These are phyloP conservation scores for Grantiella picta DNA, from an alignment of 2,113 vertebrate species.

Conservation along the genomic window DNA sequence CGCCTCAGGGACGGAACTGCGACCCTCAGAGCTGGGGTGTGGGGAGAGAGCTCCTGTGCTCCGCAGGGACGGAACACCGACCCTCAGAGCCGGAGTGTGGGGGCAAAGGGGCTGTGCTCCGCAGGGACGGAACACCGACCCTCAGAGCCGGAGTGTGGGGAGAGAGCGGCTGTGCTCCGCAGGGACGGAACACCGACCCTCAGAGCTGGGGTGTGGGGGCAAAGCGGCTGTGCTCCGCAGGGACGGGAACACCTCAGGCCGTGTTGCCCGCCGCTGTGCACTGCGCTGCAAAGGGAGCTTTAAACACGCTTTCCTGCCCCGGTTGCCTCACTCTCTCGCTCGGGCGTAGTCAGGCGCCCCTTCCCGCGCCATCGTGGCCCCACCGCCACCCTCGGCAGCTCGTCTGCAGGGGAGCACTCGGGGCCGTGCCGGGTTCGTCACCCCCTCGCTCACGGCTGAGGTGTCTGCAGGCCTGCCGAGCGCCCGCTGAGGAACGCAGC, in stretches of 20 bases:
- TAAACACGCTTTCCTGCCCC: neutral
- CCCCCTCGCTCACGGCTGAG: neutral
- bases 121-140: too few relatives aligned
- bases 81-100: too few relatives aligned
- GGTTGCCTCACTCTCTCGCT: neutral
- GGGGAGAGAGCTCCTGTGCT: too few relatives aligned
- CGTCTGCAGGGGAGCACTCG: neutral
- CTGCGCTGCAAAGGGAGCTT: neutral
- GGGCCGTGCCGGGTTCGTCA: neutral
- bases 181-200: rapidly evolving
- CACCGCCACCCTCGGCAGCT: rapidly evolving
- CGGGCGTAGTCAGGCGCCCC: neutral
- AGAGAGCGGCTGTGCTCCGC: too few relatives aligned
- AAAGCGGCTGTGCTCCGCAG: rapidly evolving
- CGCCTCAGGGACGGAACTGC: neutral
- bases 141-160: too few relatives aligned
- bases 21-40: too few relatives aligned
- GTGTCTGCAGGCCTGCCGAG: neutral
- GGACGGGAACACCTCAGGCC: rapidly evolving
- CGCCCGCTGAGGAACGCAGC: neutral
- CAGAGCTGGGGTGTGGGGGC: rapidly evolving
- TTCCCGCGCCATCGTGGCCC: neutral
- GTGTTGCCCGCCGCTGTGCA: rapidly evolving
- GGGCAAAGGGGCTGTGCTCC: too few relatives aligned
- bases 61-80: too few relatives aligned